Evolutionary conservation across 2,888 invertebrate genomes (phyloP).

Genomic region (Agriotes lineatus): DNA sequence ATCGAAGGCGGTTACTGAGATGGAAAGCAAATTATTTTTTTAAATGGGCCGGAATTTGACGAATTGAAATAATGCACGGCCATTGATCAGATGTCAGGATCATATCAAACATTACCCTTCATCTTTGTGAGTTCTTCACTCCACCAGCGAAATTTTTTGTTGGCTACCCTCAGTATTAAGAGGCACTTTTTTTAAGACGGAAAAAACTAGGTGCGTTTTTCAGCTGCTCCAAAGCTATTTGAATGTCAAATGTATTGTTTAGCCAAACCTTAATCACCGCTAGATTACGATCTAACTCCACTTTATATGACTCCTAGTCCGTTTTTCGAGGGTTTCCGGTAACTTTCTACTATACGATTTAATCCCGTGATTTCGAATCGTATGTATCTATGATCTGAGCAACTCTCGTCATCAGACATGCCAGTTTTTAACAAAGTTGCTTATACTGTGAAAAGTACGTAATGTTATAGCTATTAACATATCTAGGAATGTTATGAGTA

Average conservation of each 20-base stretch:
- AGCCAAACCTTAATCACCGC: background rate
- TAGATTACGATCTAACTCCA: background rate
- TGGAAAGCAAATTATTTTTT: no score
- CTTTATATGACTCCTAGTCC: background rate
- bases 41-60: no score
- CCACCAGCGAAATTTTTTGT: no score
- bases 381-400: conserved; percentile 6
- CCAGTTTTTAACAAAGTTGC: background rate
- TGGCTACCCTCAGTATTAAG: no score
- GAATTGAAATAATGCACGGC: no score
- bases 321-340: background rate
- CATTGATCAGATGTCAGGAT: no score
- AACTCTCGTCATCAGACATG: conserved; percentile 7
- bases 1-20: no score
- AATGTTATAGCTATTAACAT: no score
- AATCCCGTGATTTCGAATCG: background rate
- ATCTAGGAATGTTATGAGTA: no score
- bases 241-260: background rate
- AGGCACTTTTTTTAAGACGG: background rate
- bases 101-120: no score
- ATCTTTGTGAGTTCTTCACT: no score
- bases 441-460: no score
- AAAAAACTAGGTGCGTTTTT: background rate
- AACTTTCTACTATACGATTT: background rate
- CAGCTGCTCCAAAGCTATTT: background rate